phyloP scores from a whole-genome alignment of 2,797 vertebrate genomes.

The Acanthurus leucopareius region DNA sequence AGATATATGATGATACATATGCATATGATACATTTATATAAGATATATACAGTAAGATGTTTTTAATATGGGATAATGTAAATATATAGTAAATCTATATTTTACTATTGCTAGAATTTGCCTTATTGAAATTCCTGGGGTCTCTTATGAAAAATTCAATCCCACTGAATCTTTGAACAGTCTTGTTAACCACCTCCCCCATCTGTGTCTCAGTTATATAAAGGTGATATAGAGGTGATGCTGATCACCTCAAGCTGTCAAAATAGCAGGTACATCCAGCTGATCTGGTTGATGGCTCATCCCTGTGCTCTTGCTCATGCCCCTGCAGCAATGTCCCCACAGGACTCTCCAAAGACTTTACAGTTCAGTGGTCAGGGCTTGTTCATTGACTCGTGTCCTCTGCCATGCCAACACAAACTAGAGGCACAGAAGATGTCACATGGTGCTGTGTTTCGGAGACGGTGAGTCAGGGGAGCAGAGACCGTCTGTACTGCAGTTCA shows the following conservation, averaged over 20 bases:
- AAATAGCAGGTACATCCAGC: constrained; percentile 48
- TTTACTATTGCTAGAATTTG: neutral
- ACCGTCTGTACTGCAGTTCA: constrained; percentile 21
- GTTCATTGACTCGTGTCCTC: constrained; percentile 68
- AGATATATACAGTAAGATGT: no score
- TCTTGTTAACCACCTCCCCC: neutral
- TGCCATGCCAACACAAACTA: constrained; percentile 67
- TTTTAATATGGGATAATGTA: no score
- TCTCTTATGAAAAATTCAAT: neutral
- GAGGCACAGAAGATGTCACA: constrained; percentile 62
- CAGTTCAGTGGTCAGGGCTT: constrained; percentile 71
- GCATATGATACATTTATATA: no score
- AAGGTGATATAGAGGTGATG: constrained; percentile 24
- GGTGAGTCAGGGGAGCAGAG: constrained; percentile 48
- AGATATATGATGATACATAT: no score
- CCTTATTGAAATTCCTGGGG: constrained; percentile 3
- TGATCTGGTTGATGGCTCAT: constrained; percentile 44
- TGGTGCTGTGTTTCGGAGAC: constrained; percentile 49
- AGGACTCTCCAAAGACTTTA: constrained; percentile 59
- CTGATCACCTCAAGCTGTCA: constrained; percentile 50
- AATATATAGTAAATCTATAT: no score
- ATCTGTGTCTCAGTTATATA: constrained; percentile 18
- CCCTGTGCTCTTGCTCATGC: constrained; percentile 33
- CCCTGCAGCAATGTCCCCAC: constrained; percentile 38
- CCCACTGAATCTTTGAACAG: neutral